Conservation (phyloP, 2,797 vertebrate species). For the Aotus griseimembra region DNA sequence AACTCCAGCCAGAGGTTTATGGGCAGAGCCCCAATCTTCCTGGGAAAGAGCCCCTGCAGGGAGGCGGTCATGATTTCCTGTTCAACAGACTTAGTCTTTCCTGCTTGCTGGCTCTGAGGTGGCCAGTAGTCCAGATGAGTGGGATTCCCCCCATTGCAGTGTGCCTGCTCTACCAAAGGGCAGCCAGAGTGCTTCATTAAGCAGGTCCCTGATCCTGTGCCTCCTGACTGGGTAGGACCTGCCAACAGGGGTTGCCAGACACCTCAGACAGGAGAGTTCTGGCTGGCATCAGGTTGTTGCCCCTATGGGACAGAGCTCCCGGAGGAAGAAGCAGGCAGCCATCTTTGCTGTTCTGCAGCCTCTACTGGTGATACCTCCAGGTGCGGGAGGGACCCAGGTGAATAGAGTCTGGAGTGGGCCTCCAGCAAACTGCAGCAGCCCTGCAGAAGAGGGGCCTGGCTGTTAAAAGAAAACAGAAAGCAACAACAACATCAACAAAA, state of each 20-base stretch:
- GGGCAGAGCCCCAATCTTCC: neutral
- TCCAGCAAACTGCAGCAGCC: neutral
- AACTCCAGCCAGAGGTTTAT: neutral
- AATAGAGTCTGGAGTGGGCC: neutral
- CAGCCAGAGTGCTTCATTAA: neutral
- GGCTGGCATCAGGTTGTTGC: neutral
- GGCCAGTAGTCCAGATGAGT: neutral
- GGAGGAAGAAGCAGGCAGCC: neutral
- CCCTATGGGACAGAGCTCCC: neutral
- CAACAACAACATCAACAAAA: neutral
- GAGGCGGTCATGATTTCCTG: neutral
- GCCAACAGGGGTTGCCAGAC: neutral
- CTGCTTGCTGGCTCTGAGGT: neutral
- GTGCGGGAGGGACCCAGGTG: neutral
- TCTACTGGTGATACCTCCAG: neutral
- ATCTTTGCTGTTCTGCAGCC: neutral
- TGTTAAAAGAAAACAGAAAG: neutral
- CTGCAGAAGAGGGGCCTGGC: neutral
- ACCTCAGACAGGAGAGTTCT: neutral
- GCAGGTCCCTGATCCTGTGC: neutral
- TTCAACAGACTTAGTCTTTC: neutral
- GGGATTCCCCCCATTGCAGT: neutral
- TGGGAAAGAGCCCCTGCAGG: neutral
- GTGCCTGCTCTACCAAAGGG: neutral
- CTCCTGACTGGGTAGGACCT: neutral